Conservation (phyloP, 1,140 invertebrate species). For the Drosophila tani region DNA sequence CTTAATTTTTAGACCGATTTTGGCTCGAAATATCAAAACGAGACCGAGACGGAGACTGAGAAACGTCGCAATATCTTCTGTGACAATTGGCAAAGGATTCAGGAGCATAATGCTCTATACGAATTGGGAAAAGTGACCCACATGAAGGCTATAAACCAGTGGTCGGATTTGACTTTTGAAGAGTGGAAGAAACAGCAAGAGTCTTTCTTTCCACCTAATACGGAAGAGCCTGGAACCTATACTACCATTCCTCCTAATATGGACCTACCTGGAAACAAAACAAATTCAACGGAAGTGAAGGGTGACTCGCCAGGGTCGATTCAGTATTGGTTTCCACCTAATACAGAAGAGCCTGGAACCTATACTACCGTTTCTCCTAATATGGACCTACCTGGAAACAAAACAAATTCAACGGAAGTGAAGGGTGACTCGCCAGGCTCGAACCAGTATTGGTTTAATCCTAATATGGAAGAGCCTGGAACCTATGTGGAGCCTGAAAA, state of each 20-base stretch:
- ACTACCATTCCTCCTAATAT: neutral
- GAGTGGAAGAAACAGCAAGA: conserved; percentile 20
- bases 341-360: neutral
- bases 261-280: neutral
- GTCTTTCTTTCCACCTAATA: neutral
- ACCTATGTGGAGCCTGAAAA: too few relatives aligned
- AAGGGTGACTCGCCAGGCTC: too few relatives aligned
- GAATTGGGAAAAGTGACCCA: conserved; percentile 15
- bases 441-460: too few relatives aligned
- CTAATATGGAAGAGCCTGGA: too few relatives aligned
- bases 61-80: conserved; percentile 41
- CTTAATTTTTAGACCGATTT: conserved; percentile 2
- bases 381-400: neutral
- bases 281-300: neutral
- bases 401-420: neutral
- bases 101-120: conserved; percentile 39
- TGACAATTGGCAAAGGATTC: conserved; percentile 36
- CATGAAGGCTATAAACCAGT: conserved; percentile 50
- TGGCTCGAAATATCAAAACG: conserved; percentile 1
- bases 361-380: neutral
- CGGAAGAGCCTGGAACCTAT: neutral
- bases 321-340: too few relatives aligned
- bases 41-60: neutral
- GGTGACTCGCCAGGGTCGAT: too few relatives aligned
- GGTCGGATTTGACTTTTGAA: conserved; percentile 40